phyloP scores from a whole-genome alignment of 2,797 vertebrate genomes.

The Molothrus ater region DNA sequence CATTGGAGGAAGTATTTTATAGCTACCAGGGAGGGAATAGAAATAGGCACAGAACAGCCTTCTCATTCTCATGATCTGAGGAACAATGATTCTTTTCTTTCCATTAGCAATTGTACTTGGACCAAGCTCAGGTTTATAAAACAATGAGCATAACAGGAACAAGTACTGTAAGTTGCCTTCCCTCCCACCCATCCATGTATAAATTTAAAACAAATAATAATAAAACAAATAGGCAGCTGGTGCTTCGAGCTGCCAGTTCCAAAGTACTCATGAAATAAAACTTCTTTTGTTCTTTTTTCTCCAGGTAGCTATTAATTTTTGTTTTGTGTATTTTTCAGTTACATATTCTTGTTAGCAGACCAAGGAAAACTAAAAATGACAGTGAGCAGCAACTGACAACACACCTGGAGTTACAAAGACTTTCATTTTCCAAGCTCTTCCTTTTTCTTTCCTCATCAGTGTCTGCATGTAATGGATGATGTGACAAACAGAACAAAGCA shows the following conservation, averaged over 20 bases:
- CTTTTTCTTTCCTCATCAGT: neutral
- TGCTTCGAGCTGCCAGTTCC: conserved; percentile 50
- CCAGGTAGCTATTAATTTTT: conserved; percentile 20
- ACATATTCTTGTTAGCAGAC: conserved; percentile 46
- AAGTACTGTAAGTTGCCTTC: conserved; percentile 59
- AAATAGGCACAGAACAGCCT: neutral
- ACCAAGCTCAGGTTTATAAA: conserved; percentile 44
- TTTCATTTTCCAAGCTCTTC: neutral
- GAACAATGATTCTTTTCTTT: conserved; percentile 32
- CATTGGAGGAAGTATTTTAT: neutral
- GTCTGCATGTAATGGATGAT: neutral
- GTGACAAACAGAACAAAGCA: neutral
- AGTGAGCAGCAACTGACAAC: conserved; percentile 34
- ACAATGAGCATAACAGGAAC: conserved; percentile 53
- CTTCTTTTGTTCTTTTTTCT: conserved; percentile 15
- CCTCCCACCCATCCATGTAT: conserved; percentile 55
- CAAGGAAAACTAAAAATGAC: conserved; percentile 32
- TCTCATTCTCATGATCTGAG: neutral
- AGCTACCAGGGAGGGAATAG: neutral
- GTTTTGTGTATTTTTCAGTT: conserved; percentile 54
- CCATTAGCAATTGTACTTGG: conserved; percentile 30
- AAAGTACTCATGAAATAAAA: conserved; percentile 52
- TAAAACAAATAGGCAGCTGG: conserved; percentile 67
- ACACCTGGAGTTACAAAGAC: conserved; percentile 15
- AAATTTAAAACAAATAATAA: conserved; percentile 73